phyloP scores from a whole-genome alignment of 1,140 invertebrate genomes.

The Micrasema longulum region DNA sequence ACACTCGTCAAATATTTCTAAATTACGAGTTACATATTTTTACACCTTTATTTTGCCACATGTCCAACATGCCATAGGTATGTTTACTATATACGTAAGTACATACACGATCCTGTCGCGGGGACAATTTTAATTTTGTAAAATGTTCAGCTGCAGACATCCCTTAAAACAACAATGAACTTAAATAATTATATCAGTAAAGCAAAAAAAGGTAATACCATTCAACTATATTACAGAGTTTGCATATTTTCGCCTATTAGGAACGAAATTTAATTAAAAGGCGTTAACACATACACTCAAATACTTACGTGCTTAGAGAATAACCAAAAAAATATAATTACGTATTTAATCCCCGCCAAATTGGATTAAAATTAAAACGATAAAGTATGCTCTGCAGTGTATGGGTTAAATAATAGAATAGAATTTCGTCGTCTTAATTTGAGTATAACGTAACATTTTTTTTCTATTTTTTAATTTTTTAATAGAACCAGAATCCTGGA shows the following conservation, averaged over 20 bases:
- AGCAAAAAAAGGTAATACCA: conserved; percentile 37
- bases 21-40: too few species aligned
- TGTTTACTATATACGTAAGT: neutral
- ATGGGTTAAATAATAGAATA: conserved; percentile 60
- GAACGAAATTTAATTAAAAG: conserved; percentile 55
- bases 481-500: too few species aligned
- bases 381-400: conserved; percentile 54
- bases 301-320: conserved; percentile 33
- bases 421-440: too few species aligned
- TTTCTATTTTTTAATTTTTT: too few species aligned
- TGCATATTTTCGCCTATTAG: conserved; percentile 52
- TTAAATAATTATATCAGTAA: conserved; percentile 47
- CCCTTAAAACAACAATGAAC: conserved; percentile 45
- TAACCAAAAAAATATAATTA: conserved; percentile 62
- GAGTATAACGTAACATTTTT: too few species aligned
- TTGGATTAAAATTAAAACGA: conserved; percentile 69
- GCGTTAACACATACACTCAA: conserved; percentile 35
- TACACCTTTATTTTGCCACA: too few species aligned
- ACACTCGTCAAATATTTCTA: too few species aligned
- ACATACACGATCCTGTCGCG: too few species aligned
- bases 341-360: conserved; percentile 69
- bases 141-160: conserved; percentile 40
- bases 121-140: conserved; percentile 18
- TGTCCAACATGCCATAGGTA: too few species aligned
- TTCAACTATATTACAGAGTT: conserved; percentile 39